A percentile compares a stretch with the other conserved stretches of the same genome.
Conservation (phyloP, 2,113 vertebrate species). For the Lophius piscatorius region DNA sequence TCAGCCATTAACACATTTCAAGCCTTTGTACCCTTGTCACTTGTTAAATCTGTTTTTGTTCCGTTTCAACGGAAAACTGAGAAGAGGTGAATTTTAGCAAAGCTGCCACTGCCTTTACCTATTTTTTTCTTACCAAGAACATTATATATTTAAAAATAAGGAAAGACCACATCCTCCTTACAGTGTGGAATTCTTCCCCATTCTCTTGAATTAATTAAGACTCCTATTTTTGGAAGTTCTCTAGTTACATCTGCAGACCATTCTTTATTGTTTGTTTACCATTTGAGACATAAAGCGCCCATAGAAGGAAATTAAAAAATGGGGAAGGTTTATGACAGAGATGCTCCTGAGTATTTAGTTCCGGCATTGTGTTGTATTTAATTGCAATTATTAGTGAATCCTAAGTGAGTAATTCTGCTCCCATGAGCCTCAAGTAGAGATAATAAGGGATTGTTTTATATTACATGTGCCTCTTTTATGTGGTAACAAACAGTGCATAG, state of each 20-base stretch:
- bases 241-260: slow-evolving; percentile 32
- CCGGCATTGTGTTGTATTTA: too few relatives aligned
- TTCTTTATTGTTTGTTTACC: slow-evolving; percentile 27
- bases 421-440: too few relatives aligned
- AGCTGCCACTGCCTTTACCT: slow-evolving; percentile 5
- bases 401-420: too few relatives aligned
- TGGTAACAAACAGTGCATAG: too few relatives aligned
- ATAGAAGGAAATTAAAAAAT: slow-evolving; percentile 10
- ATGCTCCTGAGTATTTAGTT: too few relatives aligned
- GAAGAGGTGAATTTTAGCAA: slow-evolving; percentile 24
- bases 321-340: too few relatives aligned
- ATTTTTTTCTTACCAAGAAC: slow-evolving; percentile 21
- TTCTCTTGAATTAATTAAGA: slow-evolving; percentile 33
- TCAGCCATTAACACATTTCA: too few relatives aligned
- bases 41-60: slow-evolving; percentile 16
- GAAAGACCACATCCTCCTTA: slow-evolving; percentile 1
- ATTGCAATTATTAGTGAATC: too few relatives aligned
- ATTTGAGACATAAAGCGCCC: too few relatives aligned
- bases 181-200: slow-evolving; percentile 18
- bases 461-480: too few relatives aligned
- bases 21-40: too few relatives aligned
- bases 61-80: slow-evolving; percentile 10
- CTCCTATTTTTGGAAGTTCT: slow-evolving; percentile 31
- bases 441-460: too few relatives aligned
- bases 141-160: slow-evolving; percentile 34